phyloP scores from a whole-genome alignment of 2,888 invertebrate genomes.

The Polymixis flavicincta region DNA sequence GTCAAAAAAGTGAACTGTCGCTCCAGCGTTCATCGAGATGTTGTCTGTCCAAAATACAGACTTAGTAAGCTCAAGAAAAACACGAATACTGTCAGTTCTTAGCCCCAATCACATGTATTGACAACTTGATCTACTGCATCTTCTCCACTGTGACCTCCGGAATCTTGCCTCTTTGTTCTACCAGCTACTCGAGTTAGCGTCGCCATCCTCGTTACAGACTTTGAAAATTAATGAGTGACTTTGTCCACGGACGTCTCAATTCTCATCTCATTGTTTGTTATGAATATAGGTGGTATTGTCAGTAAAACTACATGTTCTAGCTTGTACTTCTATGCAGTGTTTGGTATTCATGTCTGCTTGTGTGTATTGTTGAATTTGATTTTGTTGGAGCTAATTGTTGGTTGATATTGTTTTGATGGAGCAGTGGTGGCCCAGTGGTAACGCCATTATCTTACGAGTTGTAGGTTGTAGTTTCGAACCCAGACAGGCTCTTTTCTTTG shows the following conservation, averaged over 20 bases:
- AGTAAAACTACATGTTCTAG: slow-evolving; percentile 64
- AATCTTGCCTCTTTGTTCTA: slow-evolving; percentile 63
- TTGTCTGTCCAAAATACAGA: no score
- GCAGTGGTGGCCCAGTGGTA: no score
- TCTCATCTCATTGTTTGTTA: slow-evolving; percentile 73
- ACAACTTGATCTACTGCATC: slow-evolving; percentile 54
- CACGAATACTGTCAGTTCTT: neutral
- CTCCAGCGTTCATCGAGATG: no score
- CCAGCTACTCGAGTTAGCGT: slow-evolving; percentile 78
- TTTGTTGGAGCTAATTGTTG: slow-evolving; percentile 60
- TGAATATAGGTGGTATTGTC: slow-evolving; percentile 72
- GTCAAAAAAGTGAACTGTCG: no score
- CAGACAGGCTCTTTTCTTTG: no score
- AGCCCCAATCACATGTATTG: neutral
- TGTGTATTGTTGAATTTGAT: slow-evolving; percentile 60
- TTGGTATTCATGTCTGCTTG: slow-evolving; percentile 66
- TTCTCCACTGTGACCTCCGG: slow-evolving; percentile 46
- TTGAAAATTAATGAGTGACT: slow-evolving; percentile 86
- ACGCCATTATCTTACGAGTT: no score
- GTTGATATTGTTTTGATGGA: slow-evolving; percentile 44
- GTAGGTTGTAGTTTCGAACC: no score
- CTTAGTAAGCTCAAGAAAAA: no score
- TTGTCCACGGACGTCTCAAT: slow-evolving; percentile 82
- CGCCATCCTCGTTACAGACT: slow-evolving; percentile 76
- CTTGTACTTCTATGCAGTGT: slow-evolving; percentile 57